Percentiles rank a stretch among this genome's conserved stretches.
These are phyloP conservation scores for Papilio polytes DNA, from an alignment of 1,140 invertebrate genomes.

Conservation along the genomic window DNA sequence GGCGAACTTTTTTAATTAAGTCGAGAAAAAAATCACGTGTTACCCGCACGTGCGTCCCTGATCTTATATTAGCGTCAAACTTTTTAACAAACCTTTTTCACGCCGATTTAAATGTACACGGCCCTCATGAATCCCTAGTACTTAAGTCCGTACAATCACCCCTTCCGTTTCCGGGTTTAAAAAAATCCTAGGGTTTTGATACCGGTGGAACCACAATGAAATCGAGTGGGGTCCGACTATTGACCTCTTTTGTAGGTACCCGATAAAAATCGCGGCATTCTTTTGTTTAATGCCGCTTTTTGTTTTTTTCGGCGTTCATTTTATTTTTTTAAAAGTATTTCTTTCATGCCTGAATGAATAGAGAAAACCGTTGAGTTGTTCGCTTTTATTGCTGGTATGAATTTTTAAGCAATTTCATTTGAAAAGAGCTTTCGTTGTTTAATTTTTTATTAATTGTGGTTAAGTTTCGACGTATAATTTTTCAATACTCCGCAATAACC, in stretches of 20 bases:
- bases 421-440: neutral
- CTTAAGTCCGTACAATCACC: constrained; percentile 19
- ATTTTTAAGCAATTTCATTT: constrained; percentile 1
- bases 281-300: constrained; percentile 28
- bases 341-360: constrained; percentile 13
- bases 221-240: constrained; percentile 32
- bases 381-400: neutral
- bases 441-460: neutral
- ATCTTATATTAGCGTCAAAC: constrained; percentile 8
- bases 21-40: constrained; percentile 8
- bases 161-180: constrained; percentile 30
- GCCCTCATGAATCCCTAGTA: constrained; percentile 23
- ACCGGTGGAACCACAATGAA: constrained; percentile 31
- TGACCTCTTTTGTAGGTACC: constrained; percentile 30
- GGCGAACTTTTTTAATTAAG: constrained; percentile 11
- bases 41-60: constrained; percentile 9
- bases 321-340: constrained; percentile 31
- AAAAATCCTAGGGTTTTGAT: constrained; percentile 32
- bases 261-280: constrained; percentile 34
- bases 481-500: neutral
- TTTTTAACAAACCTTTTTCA: constrained; percentile 33
- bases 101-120: constrained; percentile 16
- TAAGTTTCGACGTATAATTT: neutral
- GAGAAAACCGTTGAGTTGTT: constrained; percentile 23
- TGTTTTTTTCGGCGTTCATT: constrained; percentile 27